Conservation (phyloP, 2,797 vertebrate species). For the Vireo griseus region DNA sequence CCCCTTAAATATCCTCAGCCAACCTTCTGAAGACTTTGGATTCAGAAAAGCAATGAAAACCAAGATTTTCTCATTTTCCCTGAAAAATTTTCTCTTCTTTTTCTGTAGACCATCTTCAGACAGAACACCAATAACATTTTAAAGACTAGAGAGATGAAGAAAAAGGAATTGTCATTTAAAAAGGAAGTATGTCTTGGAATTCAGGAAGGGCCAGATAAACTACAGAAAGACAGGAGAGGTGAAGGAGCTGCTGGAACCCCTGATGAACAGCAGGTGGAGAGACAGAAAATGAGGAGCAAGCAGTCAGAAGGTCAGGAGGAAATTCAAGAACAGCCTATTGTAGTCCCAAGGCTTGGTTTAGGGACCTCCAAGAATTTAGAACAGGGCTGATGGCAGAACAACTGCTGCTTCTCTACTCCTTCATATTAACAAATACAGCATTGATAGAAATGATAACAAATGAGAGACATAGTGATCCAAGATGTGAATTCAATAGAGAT, state of each 20-base stretch:
- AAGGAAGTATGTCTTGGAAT: not conserved
- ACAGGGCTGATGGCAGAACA: fast-evolving
- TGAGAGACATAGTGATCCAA: not conserved
- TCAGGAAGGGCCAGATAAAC: not conserved
- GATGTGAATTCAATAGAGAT: not conserved
- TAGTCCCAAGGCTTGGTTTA: not conserved
- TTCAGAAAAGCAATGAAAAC: not conserved
- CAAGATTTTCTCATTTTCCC: not conserved
- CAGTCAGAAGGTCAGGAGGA: not conserved
- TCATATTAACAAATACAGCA: not conserved
- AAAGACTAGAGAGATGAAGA: not conserved
- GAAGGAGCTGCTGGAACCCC: not conserved
- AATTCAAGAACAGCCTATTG: not conserved
- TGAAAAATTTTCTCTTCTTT: not conserved
- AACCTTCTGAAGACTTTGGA: not conserved
- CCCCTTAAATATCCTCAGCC: not conserved
- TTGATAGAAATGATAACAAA: not conserved
- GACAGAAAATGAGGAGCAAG: not conserved
- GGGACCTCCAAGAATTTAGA: not conserved
- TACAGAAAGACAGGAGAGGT: not conserved
- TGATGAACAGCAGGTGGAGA: fast-evolving
- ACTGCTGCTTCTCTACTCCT: not conserved
- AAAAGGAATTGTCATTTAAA: not conserved
- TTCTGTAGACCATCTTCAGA: not conserved
- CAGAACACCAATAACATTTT: not conserved